Percentiles rank a stretch among this genome's conserved stretches.
phyloP scores from a whole-genome alignment of 2,888 invertebrate genomes.

The Escarpia spicata region DNA sequence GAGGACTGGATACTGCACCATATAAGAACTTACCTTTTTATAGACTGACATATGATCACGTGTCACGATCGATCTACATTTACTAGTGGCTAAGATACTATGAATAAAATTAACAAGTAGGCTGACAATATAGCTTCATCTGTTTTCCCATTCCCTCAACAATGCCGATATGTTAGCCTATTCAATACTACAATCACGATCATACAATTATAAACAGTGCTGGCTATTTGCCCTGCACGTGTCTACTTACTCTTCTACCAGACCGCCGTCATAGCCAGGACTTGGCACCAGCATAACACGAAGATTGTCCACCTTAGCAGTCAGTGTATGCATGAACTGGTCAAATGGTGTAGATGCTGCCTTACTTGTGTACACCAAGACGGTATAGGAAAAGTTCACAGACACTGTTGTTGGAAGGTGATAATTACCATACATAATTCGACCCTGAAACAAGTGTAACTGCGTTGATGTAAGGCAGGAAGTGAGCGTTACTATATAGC shows the following conservation, averaged over 20 bases:
- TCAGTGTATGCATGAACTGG: constrained; percentile 94
- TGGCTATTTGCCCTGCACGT: neutral
- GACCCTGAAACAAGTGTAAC: constrained; percentile 72
- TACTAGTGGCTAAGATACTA: too few relatives aligned
- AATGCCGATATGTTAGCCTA: too few relatives aligned
- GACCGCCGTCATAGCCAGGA: constrained; percentile 91
- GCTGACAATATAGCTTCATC: too few relatives aligned
- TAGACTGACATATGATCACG: too few relatives aligned
- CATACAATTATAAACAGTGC: neutral
- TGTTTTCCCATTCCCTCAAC: too few relatives aligned
- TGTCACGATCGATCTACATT: too few relatives aligned
- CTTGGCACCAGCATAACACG: constrained; percentile 94
- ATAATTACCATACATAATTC: constrained; percentile 94
- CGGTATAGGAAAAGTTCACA: constrained; percentile 88
- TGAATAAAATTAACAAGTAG: too few relatives aligned
- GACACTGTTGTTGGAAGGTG: constrained; percentile 92
- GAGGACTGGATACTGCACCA: too few relatives aligned
- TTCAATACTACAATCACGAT: neutral
- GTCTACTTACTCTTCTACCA: constrained; percentile 77
- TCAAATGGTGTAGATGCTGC: constrained; percentile 93
- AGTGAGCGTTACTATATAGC: neutral
- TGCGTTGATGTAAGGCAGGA: neutral
- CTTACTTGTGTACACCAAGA: constrained; percentile 93
- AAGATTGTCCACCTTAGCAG: constrained; percentile 93
- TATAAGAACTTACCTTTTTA: too few relatives aligned